phyloP scores from a whole-genome alignment of 2,888 invertebrate genomes.

The Rosalia funebris region DNA sequence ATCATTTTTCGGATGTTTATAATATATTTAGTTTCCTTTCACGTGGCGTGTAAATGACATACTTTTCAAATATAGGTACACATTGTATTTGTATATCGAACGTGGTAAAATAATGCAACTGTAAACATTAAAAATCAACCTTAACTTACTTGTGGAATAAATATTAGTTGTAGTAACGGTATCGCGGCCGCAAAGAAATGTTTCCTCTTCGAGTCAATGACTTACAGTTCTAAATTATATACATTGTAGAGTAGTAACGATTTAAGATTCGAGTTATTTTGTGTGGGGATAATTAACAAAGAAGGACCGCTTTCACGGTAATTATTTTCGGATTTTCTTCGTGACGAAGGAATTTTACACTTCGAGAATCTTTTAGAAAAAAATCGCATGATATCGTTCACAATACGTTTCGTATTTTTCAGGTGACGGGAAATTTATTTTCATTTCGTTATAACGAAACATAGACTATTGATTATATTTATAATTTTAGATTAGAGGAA shows the following conservation, averaged over 20 bases:
- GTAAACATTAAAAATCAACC: conserved; percentile 3
- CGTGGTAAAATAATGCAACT: conserved; percentile 20
- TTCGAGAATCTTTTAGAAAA: neutral
- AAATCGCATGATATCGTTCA: no score
- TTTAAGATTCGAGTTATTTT: neutral
- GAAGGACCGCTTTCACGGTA: neutral
- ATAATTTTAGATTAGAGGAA: no score
- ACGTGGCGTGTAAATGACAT: no score
- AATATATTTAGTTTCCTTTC: no score
- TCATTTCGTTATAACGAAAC: no score
- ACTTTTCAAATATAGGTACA: no score
- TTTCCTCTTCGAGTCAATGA: conserved; percentile 47
- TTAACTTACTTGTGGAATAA: conserved; percentile 14
- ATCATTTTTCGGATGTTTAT: no score
- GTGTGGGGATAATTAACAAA: conserved; percentile 5
- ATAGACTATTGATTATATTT: no score
- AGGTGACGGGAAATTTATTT: no score
- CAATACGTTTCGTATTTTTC: no score
- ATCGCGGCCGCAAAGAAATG: conserved; percentile 48
- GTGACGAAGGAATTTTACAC: conserved; percentile 1
- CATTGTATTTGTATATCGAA: no score
- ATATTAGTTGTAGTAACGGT: conserved; percentile 44
- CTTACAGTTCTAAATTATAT: conserved; percentile 45
- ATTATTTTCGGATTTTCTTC: neutral
- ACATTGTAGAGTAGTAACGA: conserved; percentile 26